Conservation (phyloP, 2,888 invertebrate species). For the Cephonodes hylas region DNA sequence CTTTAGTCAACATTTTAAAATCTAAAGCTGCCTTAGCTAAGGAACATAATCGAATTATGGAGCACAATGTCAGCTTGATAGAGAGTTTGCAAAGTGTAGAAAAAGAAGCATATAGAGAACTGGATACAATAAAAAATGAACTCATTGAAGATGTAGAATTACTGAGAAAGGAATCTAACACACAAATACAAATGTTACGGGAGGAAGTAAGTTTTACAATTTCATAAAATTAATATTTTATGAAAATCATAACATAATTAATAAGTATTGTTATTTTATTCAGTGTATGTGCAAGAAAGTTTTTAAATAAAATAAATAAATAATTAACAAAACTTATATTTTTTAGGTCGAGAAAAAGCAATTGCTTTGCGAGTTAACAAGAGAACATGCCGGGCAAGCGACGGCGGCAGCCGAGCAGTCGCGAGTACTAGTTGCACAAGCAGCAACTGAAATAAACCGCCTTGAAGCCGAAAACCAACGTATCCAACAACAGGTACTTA, state of each 20-base stretch:
- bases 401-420: constrained; percentile 67
- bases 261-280: not conserved
- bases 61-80: constrained; percentile 71
- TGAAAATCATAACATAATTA: not conserved
- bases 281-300: too few species aligned
- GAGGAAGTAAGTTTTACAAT: constrained; percentile 55
- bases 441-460: constrained; percentile 59
- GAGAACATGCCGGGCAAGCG: constrained; percentile 67
- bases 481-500: constrained; percentile 58
- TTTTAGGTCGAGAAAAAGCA: constrained; percentile 65
- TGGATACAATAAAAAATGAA: constrained; percentile 70
- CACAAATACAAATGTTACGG: constrained; percentile 64
- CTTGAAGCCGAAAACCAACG: constrained; percentile 64
- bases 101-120: constrained; percentile 71
- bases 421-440: constrained; percentile 58
- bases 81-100: constrained; percentile 75
- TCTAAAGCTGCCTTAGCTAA: constrained; percentile 72
- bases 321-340: not conserved
- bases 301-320: too few species aligned
- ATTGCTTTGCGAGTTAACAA: constrained; percentile 58
- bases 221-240: not conserved
- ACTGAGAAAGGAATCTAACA: constrained; percentile 65
- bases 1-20: constrained; percentile 69
- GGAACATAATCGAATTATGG: constrained; percentile 74
- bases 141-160: constrained; percentile 73